Evolutionary conservation across 2,797 vertebrate species (phyloP).

Genomic region (Dallia pectoralis): DNA sequence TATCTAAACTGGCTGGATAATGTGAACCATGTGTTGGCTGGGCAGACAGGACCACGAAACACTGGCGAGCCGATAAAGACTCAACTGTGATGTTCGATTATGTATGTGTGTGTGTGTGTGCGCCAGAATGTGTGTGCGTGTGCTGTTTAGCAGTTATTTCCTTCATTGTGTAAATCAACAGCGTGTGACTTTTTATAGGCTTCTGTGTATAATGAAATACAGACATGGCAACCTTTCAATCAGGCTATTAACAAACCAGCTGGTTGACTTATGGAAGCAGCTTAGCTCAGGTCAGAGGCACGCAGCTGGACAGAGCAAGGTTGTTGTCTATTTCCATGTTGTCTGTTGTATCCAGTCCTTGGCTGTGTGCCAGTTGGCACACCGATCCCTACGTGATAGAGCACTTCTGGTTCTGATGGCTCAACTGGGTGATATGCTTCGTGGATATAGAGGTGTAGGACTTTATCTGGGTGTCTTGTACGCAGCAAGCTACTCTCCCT

Average conservation of each 20-base stretch:
- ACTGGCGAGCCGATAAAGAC: constrained; percentile 6
- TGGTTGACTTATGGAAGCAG: neutral
- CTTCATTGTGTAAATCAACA: neutral
- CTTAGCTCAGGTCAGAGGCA: neutral
- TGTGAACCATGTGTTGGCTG: constrained; percentile 28
- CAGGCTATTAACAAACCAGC: neutral
- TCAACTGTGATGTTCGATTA: neutral
- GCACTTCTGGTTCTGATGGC: neutral
- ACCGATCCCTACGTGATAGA: neutral
- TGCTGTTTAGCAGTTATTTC: neutral
- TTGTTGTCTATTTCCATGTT: neutral
- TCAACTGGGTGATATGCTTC: neutral
- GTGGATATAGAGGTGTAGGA: neutral
- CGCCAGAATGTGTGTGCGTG: neutral
- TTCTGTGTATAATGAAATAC: neutral
- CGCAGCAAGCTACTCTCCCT: no score
- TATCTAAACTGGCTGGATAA: constrained; percentile 27
- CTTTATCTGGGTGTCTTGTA: neutral
- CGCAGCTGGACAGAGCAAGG: neutral
- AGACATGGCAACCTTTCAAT: neutral
- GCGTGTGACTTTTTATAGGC: neutral
- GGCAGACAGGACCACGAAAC: constrained; percentile 19
- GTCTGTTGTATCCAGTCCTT: neutral
- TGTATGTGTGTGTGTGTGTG: neutral
- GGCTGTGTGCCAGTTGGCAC: neutral